These are phyloP conservation scores for Caenorhabditis panamensis DNA, from an alignment of 2,888 invertebrate genomes.

Conservation along the genomic window DNA sequence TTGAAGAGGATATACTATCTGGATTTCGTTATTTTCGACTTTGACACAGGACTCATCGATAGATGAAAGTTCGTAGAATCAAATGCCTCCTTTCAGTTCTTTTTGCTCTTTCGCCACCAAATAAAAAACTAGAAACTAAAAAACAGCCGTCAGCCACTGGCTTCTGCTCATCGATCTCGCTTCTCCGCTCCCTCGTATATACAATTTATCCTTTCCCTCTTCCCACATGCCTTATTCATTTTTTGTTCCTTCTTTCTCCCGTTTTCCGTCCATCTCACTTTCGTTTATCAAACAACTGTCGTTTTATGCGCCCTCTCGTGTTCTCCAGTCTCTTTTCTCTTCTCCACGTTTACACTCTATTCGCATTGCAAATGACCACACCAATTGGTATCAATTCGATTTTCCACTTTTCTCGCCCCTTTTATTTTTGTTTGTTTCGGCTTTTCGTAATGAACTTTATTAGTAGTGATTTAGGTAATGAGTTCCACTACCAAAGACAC, in stretches of 20 bases:
- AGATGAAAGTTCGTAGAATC: constrained; percentile 9
- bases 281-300: constrained; percentile 42
- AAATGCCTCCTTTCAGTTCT: not conserved
- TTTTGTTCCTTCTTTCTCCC: constrained; percentile 15
- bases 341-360: constrained; percentile 9
- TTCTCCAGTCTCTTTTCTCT: constrained; percentile 6
- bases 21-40: constrained; percentile 56
- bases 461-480: not conserved
- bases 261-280: constrained; percentile 19
- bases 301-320: not conserved
- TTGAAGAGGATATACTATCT: constrained; percentile 56
- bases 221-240: constrained; percentile 17
- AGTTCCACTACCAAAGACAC: constrained; percentile 35
- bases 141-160: constrained; percentile 18
- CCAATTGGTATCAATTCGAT: constrained; percentile 14
- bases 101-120: constrained; percentile 3
- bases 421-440: not conserved
- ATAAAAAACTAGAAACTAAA: not conserved
- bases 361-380: constrained; percentile 25
- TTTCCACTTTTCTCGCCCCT: constrained; percentile 1
- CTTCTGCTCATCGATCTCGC: constrained; percentile 48
- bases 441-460: constrained; percentile 5
- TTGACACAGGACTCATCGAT: constrained; percentile 37
- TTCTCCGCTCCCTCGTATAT: constrained; percentile 24
- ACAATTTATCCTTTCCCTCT: constrained; percentile 26